phyloP scores from a whole-genome alignment of 2,113 vertebrate genomes.

The Onychostoma macrolepis region DNA sequence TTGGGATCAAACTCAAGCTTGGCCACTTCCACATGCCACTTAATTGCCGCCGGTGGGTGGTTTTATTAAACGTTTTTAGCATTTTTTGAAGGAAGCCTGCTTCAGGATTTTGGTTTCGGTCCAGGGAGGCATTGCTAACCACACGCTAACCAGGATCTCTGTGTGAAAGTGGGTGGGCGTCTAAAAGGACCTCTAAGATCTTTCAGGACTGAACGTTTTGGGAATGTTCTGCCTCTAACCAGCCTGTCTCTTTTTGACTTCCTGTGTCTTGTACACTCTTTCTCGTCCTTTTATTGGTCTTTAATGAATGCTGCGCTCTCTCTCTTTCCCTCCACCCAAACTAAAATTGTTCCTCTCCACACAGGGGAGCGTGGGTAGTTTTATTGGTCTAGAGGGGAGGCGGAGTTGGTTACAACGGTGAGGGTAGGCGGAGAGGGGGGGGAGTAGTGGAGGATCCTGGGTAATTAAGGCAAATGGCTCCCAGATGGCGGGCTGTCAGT shows the following conservation, averaged over 20 bases:
- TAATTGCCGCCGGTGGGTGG: conserved; percentile 71
- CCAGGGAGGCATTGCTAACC: conserved; percentile 41
- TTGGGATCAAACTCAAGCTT: conserved; percentile 58
- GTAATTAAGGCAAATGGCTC: conserved; percentile 83
- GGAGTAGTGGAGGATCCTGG: conserved; percentile 69
- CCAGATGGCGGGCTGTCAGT: conserved; percentile 81
- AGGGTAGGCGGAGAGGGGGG: conserved; percentile 49
- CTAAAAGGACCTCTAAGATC: conserved; percentile 35
- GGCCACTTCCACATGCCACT: conserved; percentile 65
- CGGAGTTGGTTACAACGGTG: conserved; percentile 61
- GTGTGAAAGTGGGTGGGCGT: conserved; percentile 44
- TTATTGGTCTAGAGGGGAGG: conserved; percentile 73
- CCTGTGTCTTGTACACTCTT: conserved; percentile 51
- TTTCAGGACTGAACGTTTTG: background rate
- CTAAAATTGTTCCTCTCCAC: conserved; percentile 60
- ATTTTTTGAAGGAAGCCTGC: conserved; percentile 58
- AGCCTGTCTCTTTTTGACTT: conserved; percentile 28
- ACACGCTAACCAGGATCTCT: conserved; percentile 25
- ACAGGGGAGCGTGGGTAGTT: conserved; percentile 64
- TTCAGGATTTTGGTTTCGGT: conserved; percentile 36
- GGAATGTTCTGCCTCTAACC: conserved; percentile 25
- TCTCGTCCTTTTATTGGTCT: conserved; percentile 68
- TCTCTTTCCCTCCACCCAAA: conserved; percentile 59
- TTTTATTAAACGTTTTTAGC: conserved; percentile 66
- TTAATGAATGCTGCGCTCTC: conserved; percentile 64